Percentiles rank a stretch among this genome's conserved stretches.
phyloP scores from a whole-genome alignment of 2,113 vertebrate species.

The Phoxinus phoxinus region DNA sequence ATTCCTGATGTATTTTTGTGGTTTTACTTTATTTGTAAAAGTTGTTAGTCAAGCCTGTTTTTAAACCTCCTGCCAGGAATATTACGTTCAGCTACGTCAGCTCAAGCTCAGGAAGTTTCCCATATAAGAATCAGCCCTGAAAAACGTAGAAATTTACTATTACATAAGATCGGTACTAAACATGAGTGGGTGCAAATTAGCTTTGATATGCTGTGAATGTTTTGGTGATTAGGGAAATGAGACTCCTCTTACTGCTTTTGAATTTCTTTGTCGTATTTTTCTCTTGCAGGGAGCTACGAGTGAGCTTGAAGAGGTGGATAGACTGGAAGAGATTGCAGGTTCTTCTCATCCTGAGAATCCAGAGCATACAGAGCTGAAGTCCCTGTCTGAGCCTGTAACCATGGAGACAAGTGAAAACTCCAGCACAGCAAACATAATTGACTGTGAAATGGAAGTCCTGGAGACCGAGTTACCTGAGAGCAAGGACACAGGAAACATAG shows the following conservation, averaged over 20 bases:
- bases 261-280: slow-evolving; percentile 22
- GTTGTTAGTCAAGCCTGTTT: background rate
- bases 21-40: background rate
- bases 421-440: slow-evolving; percentile 57
- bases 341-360: slow-evolving; percentile 69
- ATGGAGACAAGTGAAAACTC: slow-evolving; percentile 79
- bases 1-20: background rate
- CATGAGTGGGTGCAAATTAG: slow-evolving; percentile 26
- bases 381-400: slow-evolving; percentile 67
- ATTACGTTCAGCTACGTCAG: background rate
- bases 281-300: slow-evolving; percentile 67
- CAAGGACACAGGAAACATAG: slow-evolving; percentile 58
- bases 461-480: slow-evolving; percentile 65
- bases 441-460: slow-evolving; percentile 68
- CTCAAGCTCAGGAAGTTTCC: background rate
- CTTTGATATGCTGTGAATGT: slow-evolving; percentile 28
- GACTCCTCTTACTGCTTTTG: background rate
- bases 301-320: slow-evolving; percentile 63
- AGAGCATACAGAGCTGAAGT: slow-evolving; percentile 60
- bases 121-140: background rate
- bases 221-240: slow-evolving; percentile 28
- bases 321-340: slow-evolving; percentile 47
- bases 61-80: background rate
- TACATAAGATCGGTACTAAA: slow-evolving; percentile 14
- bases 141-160: slow-evolving; percentile 12